Base-by-base conservation (phyloP, 23 tunicate genomes). In the Aplidium turbinatum region DNA sequence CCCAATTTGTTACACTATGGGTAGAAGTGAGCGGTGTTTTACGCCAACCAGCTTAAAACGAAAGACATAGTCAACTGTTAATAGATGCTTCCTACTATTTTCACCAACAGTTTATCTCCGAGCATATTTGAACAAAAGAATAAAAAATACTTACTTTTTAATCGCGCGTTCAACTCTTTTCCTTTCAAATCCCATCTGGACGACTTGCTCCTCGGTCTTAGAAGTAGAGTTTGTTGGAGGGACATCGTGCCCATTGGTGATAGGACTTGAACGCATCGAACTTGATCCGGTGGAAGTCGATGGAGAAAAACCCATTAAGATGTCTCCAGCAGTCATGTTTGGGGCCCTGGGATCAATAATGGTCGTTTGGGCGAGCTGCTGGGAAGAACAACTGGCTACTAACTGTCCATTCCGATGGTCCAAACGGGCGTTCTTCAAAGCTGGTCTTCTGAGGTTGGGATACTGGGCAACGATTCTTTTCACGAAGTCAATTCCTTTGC, bases 361-460 rank as follows among this genome's bases (percentile, higher is more conserved):
- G 16, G 50, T 42, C 16, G 50, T 11, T 9, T 42, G 13, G 50
- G 50, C 11, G 16, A 42, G 16, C 11, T 42, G 50, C 11, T 9
- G 16, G n/a, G n/a, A n/a, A n/a, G n/a, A n/a, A n/a, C n/a, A n/a
- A n/a, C n/a, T n/a, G n/a, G n/a, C n/a, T n/a, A n/a, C n/a, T n/a
- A n/a, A n/a, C 16, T 16, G 50, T 9, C 50, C 50, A 42, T 9
- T 11, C 16, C 50, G 50, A 16, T 11, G 11, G 16, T 42, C 50
- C 11, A 70, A 70, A 3, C 76, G 57, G 13, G 76, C 26, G 26
- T 22, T 22, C 3, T 19, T 18, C 23, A 70, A 70, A 2, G 21
- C 38, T 25, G 76, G 76, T 70, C 76, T 45, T 9, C 31, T 47
- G 16, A 70, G 58, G 28, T 70, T 70, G 35, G 76, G 76, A 48